Base-by-base conservation (phyloP, 2,113 vertebrate species). In the Pseudopodoces humilis region DNA sequence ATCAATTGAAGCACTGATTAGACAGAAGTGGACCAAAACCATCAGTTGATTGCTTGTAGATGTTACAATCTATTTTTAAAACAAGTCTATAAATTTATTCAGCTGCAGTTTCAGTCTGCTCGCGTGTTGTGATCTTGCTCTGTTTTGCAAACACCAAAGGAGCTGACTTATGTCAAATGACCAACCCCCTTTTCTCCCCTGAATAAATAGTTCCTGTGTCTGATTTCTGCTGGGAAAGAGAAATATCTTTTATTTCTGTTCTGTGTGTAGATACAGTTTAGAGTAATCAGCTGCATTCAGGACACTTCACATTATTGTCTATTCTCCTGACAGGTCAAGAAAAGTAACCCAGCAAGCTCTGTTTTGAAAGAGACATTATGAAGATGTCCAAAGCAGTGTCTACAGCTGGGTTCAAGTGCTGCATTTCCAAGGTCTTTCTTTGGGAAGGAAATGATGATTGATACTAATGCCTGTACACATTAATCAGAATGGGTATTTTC, bases 1-100 rank as follows among this genome's bases (percentile, higher is more conserved):
- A 83, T 94, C 94, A 94, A 86, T 44, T 86, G 93, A 91, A 94
- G 83, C 67, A 77, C 84, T 96, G 88, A 97, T 94, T 90, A 92
- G 81, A 41, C 56, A 95, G 89, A 93, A 92, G 92, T 93, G 92
- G 70, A 91, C 74, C 50, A 58, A 95, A 96, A 59, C 30, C 44
- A 68, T 88, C 90, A 88, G 77, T 18, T 95, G 96, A 96, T 96
- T 96, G 83, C 92, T 85, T 92, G 94, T 84, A 86, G 84, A 76
- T 44, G 27, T 85, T 76, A 90, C 83, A 86, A 50, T 74, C 86
- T 90, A 85, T 90, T 91, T 93, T 97, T 91, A 41, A 95, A 83
- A 53, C 12, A 41, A 85, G 74, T 41, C 49, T 49, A 63, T 83
- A 58, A 82, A 86, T 93, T 95, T 94, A 65, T 69, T 92, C 94